A percentile compares a stretch with the other conserved stretches of the same genome.
Conservation (phyloP, 2,113 vertebrate species). For the Tretioscincus oriximinensis region DNA sequence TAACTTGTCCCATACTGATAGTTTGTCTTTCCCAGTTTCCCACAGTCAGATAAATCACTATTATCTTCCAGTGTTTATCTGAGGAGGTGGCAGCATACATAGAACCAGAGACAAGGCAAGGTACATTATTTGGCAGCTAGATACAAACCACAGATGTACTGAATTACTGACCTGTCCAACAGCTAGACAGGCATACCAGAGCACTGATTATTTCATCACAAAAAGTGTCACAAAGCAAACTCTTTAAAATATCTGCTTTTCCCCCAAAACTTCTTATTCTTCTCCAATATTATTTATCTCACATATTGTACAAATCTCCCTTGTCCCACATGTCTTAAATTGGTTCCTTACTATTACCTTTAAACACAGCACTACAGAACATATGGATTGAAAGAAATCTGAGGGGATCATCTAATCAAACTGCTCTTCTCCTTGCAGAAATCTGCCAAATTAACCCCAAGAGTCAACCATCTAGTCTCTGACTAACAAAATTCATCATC, state of each 20-base stretch:
- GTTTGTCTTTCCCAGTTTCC: conserved; percentile 62
- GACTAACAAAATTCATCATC: too few relatives aligned
- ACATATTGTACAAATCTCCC: neutral
- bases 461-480: too few relatives aligned
- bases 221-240: neutral
- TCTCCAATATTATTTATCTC: neutral
- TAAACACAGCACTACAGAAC: too few relatives aligned
- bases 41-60: conserved; percentile 49
- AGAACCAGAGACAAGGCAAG: conserved; percentile 7
- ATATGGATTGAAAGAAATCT: too few relatives aligned
- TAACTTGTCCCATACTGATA: conserved; percentile 49
- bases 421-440: too few relatives aligned
- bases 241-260: neutral
- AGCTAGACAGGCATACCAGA: neutral
- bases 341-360: neutral
- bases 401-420: too few relatives aligned
- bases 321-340: neutral
- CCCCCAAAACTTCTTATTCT: neutral
- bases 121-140: neutral
- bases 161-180: conserved; percentile 5
- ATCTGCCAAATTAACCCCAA: too few relatives aligned
- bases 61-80: conserved; percentile 50
- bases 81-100: conserved; percentile 39
- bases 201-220: conserved; percentile 1
- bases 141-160: neutral